Conservation (phyloP, 2,888 invertebrate species). For the Pardosa pseudoannulata region DNA sequence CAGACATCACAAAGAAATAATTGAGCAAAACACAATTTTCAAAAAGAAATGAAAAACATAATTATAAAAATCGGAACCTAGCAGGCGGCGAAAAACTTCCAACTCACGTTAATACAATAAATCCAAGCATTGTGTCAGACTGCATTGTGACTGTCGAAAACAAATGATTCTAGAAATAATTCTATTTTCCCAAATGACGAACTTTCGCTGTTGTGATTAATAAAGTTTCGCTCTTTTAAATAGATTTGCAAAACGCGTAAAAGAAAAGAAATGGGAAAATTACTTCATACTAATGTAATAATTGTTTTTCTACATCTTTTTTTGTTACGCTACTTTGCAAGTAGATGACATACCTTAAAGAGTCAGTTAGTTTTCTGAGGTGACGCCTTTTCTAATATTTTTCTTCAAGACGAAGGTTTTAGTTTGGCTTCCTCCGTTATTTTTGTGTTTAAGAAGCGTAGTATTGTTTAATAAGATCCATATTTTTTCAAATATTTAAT, state of each 20-base stretch:
- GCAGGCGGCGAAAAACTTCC: background rate
- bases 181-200: constrained; percentile 70
- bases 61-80: constrained; percentile 25
- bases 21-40: constrained; percentile 61
- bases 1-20: constrained; percentile 57
- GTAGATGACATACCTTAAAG: background rate
- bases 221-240: constrained; percentile 70
- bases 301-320: constrained; percentile 68
- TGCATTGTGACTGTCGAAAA: constrained; percentile 3
- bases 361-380: background rate
- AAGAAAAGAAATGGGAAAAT: constrained; percentile 17
- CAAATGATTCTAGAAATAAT: constrained; percentile 54
- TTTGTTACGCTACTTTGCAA: background rate
- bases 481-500: too few relatives aligned
- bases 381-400: too few relatives aligned
- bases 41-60: constrained; percentile 58
- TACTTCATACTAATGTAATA: constrained; percentile 67
- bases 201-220: constrained; percentile 68
- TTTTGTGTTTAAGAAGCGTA: too few relatives aligned
- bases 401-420: too few relatives aligned
- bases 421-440: too few relatives aligned
- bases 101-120: background rate
- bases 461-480: too few relatives aligned
- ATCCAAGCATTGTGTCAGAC: background rate
- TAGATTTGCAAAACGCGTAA: constrained; percentile 68